Evolutionary conservation across 1,140 invertebrate genomes (phyloP).

Genomic region (Eupeodes corollae): DNA sequence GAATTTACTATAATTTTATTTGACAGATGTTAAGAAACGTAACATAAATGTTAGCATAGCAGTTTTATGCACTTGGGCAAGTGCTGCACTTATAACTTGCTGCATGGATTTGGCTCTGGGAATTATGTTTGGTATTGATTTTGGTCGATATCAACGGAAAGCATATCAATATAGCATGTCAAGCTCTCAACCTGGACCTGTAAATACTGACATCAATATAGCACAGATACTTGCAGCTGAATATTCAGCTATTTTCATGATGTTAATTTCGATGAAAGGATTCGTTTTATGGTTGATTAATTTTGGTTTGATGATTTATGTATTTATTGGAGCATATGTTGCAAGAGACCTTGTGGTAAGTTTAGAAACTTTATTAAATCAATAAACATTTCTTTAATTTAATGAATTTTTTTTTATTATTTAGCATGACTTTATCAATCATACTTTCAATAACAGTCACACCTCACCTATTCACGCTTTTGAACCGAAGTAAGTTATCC

Average conservation of each 20-base stretch:
- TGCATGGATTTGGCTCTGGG: constrained; percentile 30
- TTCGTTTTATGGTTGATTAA: constrained; percentile 32
- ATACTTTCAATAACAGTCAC: no score
- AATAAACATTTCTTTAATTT: no score
- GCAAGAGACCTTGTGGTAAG: constrained; percentile 18
- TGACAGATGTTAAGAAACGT: constrained; percentile 23
- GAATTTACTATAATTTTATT: neutral
- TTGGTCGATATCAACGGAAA: constrained; percentile 13
- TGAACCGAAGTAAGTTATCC: no score
- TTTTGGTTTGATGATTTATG: constrained; percentile 17
- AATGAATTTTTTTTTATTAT: no score
- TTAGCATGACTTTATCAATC: no score
- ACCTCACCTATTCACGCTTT: no score
- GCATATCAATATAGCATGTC: constrained; percentile 17
- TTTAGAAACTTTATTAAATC: neutral
- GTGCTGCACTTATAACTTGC: constrained; percentile 20
- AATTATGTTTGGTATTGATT: constrained; percentile 31
- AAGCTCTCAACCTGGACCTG: constrained; percentile 5
- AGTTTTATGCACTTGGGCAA: constrained; percentile 22
- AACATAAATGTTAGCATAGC: constrained; percentile 11
- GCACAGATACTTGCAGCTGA: constrained; percentile 17
- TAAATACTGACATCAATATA: constrained; percentile 10
- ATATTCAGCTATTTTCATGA: constrained; percentile 26
- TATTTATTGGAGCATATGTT: constrained; percentile 12
- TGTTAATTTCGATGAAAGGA: constrained; percentile 33